phyloP scores from a whole-genome alignment of 2,797 vertebrate genomes.

The Pseudopleuronectes americanus region DNA sequence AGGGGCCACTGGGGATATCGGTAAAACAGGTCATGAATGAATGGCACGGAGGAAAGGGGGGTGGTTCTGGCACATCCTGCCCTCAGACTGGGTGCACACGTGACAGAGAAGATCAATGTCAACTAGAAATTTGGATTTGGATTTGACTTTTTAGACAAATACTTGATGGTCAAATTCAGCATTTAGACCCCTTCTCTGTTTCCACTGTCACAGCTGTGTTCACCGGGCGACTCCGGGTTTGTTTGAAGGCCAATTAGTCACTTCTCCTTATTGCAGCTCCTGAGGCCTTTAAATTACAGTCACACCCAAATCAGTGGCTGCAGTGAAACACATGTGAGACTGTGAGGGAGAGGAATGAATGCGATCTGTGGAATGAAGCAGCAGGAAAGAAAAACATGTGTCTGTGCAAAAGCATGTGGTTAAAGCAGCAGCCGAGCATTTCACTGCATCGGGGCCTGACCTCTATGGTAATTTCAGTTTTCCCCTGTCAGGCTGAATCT shows the following conservation, averaged over 20 bases:
- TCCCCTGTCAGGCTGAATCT: constrained; percentile 8
- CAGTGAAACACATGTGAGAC: constrained; percentile 19
- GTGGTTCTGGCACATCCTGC: background rate
- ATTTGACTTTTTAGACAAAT: constrained; percentile 11
- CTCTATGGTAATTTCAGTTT: constrained; percentile 9
- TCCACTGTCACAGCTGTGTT: constrained; percentile 22
- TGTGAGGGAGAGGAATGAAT: constrained; percentile 32
- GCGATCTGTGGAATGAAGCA: constrained; percentile 61
- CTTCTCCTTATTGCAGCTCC: constrained; percentile 4
- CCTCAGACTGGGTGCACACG: constrained; percentile 4
- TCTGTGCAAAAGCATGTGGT: constrained; percentile 17
- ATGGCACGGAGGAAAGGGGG: background rate
- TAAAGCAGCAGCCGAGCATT: constrained; percentile 3
- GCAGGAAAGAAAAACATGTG: constrained; percentile 16
- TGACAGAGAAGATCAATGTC: constrained; percentile 1
- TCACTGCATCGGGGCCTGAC: constrained; percentile 14
- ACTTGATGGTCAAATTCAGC: background rate
- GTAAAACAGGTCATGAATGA: constrained; percentile 8
- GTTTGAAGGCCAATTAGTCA: constrained; percentile 29
- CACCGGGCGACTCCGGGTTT: constrained; percentile 5
- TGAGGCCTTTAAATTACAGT: constrained; percentile 24
- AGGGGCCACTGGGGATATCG: constrained; percentile 19
- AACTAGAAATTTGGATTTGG: constrained; percentile 10
- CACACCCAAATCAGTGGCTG: constrained; percentile 15
- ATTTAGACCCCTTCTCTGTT: background rate